Evolutionary conservation across 2,888 invertebrate genomes (phyloP).

Genomic region (Drosophila borborema): DNA sequence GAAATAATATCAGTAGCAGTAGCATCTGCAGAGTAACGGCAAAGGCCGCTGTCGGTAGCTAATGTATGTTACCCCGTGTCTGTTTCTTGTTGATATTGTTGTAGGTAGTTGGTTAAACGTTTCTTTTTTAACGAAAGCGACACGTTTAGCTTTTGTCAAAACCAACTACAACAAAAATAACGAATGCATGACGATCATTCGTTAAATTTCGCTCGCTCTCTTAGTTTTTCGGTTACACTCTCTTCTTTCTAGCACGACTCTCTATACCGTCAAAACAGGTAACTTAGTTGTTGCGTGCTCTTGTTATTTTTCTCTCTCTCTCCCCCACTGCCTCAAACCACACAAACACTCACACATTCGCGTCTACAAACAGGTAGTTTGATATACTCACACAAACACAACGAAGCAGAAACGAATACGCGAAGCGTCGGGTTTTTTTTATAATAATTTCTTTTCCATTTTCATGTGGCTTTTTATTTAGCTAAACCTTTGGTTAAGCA

Average conservation of each 20-base stretch:
- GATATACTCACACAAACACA: conserved; percentile 49
- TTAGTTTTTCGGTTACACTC: conserved; percentile 16
- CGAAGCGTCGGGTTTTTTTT: conserved; percentile 56
- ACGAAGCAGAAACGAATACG: conserved; percentile 67
- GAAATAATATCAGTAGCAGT: conserved; percentile 41
- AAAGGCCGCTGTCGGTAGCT: conserved; percentile 16
- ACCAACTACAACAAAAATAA: conserved; percentile 34
- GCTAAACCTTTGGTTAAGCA: conserved; percentile 19
- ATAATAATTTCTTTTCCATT: conserved; percentile 40
- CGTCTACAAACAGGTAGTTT: conserved; percentile 69
- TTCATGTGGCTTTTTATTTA: conserved; percentile 10
- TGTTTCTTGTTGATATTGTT: conserved; percentile 35
- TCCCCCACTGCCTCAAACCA: conserved; percentile 29
- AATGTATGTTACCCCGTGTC: conserved; percentile 60
- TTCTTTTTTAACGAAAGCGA: conserved; percentile 72
- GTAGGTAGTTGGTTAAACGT: conserved; percentile 31
- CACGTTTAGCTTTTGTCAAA: conserved; percentile 65
- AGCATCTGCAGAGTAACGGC: conserved; percentile 18
- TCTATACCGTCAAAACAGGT: conserved; percentile 50
- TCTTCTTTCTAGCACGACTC: conserved; percentile 17
- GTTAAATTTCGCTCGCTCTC: conserved; percentile 42
- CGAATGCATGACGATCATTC: conserved; percentile 31
- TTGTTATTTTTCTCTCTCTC: conserved; percentile 28
- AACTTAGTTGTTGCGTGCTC: conserved; percentile 20
- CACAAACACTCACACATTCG: conserved; percentile 49